A percentile compares a stretch with the other conserved stretches of the same genome.
Evolutionary conservation across 1,140 invertebrate genomes (phyloP).

Genomic region (Bombus waltoni): DNA sequence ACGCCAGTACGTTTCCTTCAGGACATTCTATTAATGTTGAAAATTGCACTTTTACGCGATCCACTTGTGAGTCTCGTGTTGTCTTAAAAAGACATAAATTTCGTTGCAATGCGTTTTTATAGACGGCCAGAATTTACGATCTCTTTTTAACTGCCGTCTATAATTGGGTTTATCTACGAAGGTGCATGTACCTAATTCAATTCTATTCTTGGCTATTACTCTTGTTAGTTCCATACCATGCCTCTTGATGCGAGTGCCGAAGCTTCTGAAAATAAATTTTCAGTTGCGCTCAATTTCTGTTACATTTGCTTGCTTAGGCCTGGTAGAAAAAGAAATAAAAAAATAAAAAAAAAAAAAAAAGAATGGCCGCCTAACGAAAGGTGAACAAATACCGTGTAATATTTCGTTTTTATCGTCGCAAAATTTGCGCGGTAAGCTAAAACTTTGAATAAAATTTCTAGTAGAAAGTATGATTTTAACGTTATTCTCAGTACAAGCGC

Average conservation of each 20-base stretch:
- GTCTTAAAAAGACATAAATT: not conserved
- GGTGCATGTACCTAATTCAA: conserved; percentile 17
- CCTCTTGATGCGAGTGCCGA: not conserved
- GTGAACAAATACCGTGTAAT: no score
- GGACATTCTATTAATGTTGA: no score
- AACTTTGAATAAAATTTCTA: no score
- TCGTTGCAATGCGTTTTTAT: not conserved
- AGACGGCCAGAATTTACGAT: not conserved
- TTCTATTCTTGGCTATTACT: conserved; percentile 11
- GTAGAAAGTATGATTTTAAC: not conserved
- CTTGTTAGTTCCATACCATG: conserved; percentile 19
- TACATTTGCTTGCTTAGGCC: not conserved
- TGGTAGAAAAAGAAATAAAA: not conserved
- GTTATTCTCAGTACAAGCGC: not conserved
- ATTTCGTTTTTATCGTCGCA: no score
- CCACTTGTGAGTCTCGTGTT: not conserved
- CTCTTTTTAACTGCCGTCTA: not conserved
- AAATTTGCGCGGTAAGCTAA: no score
- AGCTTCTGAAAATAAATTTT: conserved; percentile 4
- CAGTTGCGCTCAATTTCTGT: not conserved
- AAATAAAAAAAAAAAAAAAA: no score
- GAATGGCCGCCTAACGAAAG: no score
- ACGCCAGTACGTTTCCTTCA: no score
- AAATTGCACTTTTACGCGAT: not conserved
- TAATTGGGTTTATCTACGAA: conserved; percentile 22